phyloP scores from a whole-genome alignment of 2,113 vertebrate species.

The Xyliphius kryptos region DNA sequence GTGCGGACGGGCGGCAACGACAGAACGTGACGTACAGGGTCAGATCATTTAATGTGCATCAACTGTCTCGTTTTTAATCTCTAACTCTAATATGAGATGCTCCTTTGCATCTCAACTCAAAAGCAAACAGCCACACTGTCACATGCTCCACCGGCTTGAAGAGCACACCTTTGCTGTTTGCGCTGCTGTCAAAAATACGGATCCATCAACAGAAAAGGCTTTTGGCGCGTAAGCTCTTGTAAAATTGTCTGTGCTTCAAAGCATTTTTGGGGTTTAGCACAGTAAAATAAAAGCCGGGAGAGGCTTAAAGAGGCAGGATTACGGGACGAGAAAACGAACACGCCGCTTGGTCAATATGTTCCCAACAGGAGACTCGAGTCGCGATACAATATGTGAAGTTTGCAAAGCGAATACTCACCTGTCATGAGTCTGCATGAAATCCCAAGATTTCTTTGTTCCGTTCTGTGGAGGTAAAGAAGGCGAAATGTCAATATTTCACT shows the following conservation, averaged over 20 bases:
- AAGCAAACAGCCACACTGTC: no score
- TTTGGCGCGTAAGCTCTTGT: background rate
- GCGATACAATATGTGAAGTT: background rate
- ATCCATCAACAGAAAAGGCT: background rate
- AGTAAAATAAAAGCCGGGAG: background rate
- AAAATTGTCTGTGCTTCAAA: background rate
- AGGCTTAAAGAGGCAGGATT: conserved; percentile 2
- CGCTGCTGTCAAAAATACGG: background rate
- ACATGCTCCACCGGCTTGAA: no score
- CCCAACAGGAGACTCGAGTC: background rate
- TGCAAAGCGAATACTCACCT: conserved; percentile 60
- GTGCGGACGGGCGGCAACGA: no score
- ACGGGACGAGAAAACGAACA: background rate
- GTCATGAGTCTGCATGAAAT: conserved; percentile 86
- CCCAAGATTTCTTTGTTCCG: conserved; percentile 80
- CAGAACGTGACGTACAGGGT: background rate
- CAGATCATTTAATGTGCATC: no score
- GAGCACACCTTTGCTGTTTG: no score
- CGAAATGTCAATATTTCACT: conserved; percentile 1
- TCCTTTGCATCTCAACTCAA: no score
- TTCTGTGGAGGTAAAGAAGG: conserved; percentile 64
- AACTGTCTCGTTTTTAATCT: no score
- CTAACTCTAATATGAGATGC: no score
- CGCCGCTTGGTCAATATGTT: background rate
- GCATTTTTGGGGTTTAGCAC: background rate